These are phyloP conservation scores for Atherinomorus stipes DNA, from an alignment of 2,113 vertebrate species.

Conservation along the genomic window DNA sequence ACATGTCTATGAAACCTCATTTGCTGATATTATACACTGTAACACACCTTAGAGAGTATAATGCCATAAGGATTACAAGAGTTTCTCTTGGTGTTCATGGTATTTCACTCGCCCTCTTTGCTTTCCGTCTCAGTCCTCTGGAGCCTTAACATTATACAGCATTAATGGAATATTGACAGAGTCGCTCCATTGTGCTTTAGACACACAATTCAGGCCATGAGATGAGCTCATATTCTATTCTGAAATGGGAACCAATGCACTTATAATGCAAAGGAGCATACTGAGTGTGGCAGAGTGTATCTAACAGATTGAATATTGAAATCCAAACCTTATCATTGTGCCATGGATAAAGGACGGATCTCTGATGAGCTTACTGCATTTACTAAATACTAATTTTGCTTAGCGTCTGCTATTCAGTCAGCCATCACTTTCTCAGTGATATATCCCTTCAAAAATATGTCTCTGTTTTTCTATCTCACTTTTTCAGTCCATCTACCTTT, in stretches of 20 bases:
- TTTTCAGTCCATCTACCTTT: slow-evolving; percentile 30
- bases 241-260: slow-evolving; percentile 53
- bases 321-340: slow-evolving; percentile 71
- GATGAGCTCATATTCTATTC: slow-evolving; percentile 48
- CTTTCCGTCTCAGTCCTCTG: slow-evolving; percentile 47
- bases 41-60: slow-evolving; percentile 37
- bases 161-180: slow-evolving; percentile 73
- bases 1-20: slow-evolving; percentile 68
- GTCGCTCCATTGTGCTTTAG: slow-evolving; percentile 59
- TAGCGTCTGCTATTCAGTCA: slow-evolving; percentile 7
- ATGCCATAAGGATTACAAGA: slow-evolving; percentile 61
- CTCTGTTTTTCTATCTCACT: slow-evolving; percentile 16
- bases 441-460: slow-evolving; percentile 18
- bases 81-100: slow-evolving; percentile 37
- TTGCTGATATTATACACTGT: slow-evolving; percentile 51
- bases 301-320: slow-evolving; percentile 64
- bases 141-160: slow-evolving; percentile 65
- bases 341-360: slow-evolving; percentile 38
- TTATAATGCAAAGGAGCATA: slow-evolving; percentile 28
- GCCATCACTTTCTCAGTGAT: slow-evolving; percentile 13
- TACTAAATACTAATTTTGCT: slow-evolving; percentile 42
- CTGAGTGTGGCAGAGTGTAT: slow-evolving; percentile 38
- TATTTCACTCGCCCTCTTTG: slow-evolving; percentile 28
- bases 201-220: slow-evolving; percentile 43
- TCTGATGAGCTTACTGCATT: slow-evolving; percentile 57